phyloP scores from a whole-genome alignment of 2,113 vertebrate genomes.

The Dermatemys mawii region DNA sequence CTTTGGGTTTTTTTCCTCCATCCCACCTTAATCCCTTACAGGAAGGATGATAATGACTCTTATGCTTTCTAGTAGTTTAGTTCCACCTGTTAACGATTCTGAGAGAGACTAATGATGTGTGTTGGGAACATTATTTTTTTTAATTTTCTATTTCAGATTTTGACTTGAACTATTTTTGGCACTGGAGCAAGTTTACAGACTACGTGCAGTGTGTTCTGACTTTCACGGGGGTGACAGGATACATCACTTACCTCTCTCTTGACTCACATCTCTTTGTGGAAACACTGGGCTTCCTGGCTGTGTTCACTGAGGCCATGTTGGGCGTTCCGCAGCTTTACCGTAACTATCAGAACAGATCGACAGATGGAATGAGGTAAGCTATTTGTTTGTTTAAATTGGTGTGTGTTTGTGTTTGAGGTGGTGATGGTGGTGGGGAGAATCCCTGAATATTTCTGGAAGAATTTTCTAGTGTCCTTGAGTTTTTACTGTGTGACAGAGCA shows the following conservation, averaged over 20 bases:
- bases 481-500: background rate
- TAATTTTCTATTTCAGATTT: constrained; percentile 84
- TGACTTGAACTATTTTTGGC: constrained; percentile 94
- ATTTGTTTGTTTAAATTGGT: background rate
- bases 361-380: constrained; percentile 95
- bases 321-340: constrained; percentile 94
- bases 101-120: background rate
- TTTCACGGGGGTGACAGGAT: constrained; percentile 89
- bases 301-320: constrained; percentile 95
- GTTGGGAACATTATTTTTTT: background rate
- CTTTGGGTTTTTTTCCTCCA: background rate
- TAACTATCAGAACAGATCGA: constrained; percentile 93
- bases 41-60: background rate
- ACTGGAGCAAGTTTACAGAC: constrained; percentile 93
- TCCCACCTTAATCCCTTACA: background rate
- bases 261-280: constrained; percentile 93
- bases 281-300: constrained; percentile 91
- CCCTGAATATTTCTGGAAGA: background rate
- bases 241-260: constrained; percentile 93
- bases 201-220: constrained; percentile 93
- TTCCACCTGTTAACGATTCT: background rate
- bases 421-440: background rate
- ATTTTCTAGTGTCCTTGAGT: background rate
- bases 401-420: rapidly evolving
- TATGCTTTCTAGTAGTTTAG: background rate